Evolutionary conservation across 2,113 vertebrate genomes (phyloP).

Genomic region (Gambusia holbrooki): DNA sequence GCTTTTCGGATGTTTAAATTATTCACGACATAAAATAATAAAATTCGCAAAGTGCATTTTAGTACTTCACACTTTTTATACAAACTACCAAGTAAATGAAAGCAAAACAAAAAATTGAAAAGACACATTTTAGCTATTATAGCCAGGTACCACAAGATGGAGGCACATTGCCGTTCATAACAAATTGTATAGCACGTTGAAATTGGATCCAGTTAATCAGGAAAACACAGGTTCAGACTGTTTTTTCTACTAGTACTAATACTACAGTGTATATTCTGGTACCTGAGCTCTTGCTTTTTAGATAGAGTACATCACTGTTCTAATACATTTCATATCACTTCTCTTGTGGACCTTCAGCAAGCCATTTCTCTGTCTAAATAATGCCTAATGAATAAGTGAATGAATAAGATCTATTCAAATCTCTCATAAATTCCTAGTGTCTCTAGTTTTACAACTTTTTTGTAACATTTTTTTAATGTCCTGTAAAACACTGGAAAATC

Average conservation of each 20-base stretch:
- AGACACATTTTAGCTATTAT: neutral
- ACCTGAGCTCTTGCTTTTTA: neutral
- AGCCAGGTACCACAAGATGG: constrained; percentile 20
- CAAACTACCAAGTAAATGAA: no score
- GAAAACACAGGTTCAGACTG: neutral
- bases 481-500: neutral
- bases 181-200: no score
- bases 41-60: neutral
- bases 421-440: neutral
- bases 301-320: neutral
- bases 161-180: constrained; percentile 4
- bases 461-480: neutral
- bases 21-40: neutral
- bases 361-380: neutral
- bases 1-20: neutral
- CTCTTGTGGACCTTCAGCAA: neutral
- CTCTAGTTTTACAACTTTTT: neutral
- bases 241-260: neutral
- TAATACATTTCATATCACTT: neutral
- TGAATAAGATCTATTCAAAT: no score
- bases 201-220: neutral
- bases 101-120: no score
- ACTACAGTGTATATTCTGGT: neutral
- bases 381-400: neutral
- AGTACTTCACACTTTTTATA: no score